Conservation (phyloP, 2,888 invertebrate species). For the Panopea generosa region DNA sequence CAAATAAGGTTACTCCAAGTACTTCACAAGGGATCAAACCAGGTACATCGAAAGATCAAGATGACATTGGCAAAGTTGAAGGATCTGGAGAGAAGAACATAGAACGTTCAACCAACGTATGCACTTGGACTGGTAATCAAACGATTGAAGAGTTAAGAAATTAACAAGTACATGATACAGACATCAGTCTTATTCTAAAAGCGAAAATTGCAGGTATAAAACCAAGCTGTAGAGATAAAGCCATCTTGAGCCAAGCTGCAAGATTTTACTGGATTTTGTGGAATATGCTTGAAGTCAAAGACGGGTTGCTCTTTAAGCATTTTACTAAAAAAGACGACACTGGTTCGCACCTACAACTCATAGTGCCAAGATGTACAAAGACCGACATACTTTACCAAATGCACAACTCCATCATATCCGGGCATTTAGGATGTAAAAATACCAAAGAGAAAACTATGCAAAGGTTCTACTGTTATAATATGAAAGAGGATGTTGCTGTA, state of each 20-base stretch:
- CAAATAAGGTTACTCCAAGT: too few relatives aligned
- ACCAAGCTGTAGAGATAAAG: neutral
- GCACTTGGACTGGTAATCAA: too few relatives aligned
- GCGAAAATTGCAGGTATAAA: neutral
- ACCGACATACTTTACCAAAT: neutral
- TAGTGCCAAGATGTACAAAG: slow-evolving; percentile 1
- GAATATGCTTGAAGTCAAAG: neutral
- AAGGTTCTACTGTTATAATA: slow-evolving; percentile 1
- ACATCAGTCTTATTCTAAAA: neutral
- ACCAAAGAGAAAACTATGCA: slow-evolving; percentile 3
- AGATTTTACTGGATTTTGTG: neutral
- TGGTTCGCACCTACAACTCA: neutral
- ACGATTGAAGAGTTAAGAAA: neutral
- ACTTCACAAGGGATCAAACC: too few relatives aligned
- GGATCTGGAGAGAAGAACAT: neutral
- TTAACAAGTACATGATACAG: neutral
- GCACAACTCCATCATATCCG: too few relatives aligned
- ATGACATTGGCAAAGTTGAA: neutral
- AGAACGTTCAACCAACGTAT: too few relatives aligned
- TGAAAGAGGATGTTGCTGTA: too few relatives aligned
- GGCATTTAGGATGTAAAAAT: slow-evolving; percentile 3
- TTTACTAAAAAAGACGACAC: neutral
- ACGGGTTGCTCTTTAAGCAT: too few relatives aligned
- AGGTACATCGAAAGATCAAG: too few relatives aligned
- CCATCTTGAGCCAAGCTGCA: neutral